Percentiles rank a stretch among this genome's conserved stretches.
phyloP scores from a whole-genome alignment of 2,888 invertebrate species.

The Meteorus colon region DNA sequence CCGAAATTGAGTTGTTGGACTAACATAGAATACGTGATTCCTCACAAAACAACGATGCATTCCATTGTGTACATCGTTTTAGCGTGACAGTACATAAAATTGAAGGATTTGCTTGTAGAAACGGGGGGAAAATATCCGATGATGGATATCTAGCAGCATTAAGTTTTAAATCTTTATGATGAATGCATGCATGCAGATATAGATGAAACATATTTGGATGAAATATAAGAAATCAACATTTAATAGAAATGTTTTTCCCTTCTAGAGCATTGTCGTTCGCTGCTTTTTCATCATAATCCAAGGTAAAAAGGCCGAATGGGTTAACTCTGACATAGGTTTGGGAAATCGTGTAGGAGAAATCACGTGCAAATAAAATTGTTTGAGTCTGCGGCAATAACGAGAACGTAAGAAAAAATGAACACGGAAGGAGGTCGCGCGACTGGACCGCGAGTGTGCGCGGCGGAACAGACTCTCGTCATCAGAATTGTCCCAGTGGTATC shows the following conservation, averaged over 20 bases:
- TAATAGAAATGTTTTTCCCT: too few relatives aligned
- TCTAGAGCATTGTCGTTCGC: too few relatives aligned
- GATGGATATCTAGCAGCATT: not conserved
- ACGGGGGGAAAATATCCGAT: not conserved
- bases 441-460: conserved; percentile 31
- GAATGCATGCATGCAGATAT: too few relatives aligned
- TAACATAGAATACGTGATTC: conserved; percentile 7
- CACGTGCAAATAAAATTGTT: not conserved
- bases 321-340: too few relatives aligned
- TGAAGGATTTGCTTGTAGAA: not conserved
- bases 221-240: too few relatives aligned
- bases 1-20: not conserved
- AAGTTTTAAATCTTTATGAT: not conserved
- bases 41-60: not conserved
- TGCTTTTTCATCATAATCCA: too few relatives aligned
- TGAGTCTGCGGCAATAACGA: not conserved
- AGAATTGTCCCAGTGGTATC: conserved; percentile 53
- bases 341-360: too few relatives aligned
- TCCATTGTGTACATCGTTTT: not conserved
- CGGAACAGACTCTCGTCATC: conserved; percentile 28
- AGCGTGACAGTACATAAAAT: conserved; percentile 1
- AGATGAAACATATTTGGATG: too few relatives aligned
- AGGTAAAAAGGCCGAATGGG: too few relatives aligned
- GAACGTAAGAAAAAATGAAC: conserved; percentile 9
- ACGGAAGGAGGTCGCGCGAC: conserved; percentile 34